A percentile compares a stretch with the other conserved stretches of the same genome.
Evolutionary conservation across 2,888 invertebrate genomes (phyloP).

Genomic region (Phytoseiulus persimilis): DNA sequence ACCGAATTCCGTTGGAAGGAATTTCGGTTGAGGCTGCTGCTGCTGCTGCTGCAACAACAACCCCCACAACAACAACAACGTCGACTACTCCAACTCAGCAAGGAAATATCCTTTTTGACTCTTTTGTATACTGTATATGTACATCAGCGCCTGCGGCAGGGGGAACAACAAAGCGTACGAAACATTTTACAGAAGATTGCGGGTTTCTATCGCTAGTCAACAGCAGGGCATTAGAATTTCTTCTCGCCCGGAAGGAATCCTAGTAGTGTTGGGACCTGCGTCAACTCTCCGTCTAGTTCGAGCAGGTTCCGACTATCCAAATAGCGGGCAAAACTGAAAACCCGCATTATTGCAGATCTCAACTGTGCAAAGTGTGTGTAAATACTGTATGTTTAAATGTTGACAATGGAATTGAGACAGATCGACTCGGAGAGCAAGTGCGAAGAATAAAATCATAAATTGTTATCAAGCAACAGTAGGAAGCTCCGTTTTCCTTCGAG

Average conservation of each 20-base stretch:
- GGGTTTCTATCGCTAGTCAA: neutral
- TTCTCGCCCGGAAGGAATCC: neutral
- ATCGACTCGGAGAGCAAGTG: neutral
- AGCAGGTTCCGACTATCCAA: neutral
- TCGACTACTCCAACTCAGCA: neutral
- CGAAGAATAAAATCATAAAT: neutral
- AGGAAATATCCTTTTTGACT: neutral
- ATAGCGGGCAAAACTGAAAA: neutral
- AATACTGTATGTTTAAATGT: constrained; percentile 34
- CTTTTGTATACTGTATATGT: neutral
- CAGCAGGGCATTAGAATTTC: neutral
- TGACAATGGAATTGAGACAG: constrained; percentile 13
- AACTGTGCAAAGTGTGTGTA: constrained; percentile 38
- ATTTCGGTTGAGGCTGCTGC: neutral
- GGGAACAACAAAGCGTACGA: neutral
- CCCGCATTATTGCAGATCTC: constrained; percentile 25
- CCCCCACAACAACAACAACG: neutral
- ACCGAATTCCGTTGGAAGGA: neutral
- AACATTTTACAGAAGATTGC: neutral
- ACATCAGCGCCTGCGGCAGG: neutral
- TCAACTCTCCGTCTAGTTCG: neutral
- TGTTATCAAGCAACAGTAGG: neutral
- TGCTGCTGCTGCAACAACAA: no score
- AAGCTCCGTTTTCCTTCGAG: neutral
- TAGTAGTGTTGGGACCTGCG: neutral